Evolutionary conservation across 2,888 invertebrate species (phyloP).

Genomic region (Sinhomidia bicolor): DNA sequence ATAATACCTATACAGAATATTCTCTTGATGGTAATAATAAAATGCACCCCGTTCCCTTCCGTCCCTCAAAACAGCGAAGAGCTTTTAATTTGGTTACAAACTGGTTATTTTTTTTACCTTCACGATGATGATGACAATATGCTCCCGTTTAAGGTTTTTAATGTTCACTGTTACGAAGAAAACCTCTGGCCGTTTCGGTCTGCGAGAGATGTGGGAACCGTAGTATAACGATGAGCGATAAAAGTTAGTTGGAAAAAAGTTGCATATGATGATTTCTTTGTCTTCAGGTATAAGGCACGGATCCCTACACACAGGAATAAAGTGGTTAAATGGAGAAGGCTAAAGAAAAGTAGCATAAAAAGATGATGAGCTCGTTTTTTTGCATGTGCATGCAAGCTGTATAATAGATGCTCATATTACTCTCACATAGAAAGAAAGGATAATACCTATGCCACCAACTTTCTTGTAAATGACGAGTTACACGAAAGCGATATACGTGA

Average conservation of each 20-base stretch:
- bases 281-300: not conserved
- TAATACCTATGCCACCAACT: slow-evolving; percentile 20
- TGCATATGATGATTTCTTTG: slow-evolving; percentile 15
- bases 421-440: not conserved
- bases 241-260: slow-evolving; percentile 23
- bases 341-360: not conserved
- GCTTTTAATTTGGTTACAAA: not conserved
- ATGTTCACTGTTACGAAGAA: not conserved
- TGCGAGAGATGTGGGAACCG: not conserved
- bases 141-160: not conserved
- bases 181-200: not conserved
- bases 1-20: no score
- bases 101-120: not conserved
- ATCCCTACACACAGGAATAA: not conserved
- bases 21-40: not conserved
- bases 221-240: slow-evolving; percentile 32
- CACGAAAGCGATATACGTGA: not conserved
- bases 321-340: slow-evolving; percentile 25
- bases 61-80: not conserved
- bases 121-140: not conserved
- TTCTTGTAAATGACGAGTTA: slow-evolving; percentile 27
- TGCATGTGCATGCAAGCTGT: not conserved
- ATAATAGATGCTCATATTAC: not conserved
- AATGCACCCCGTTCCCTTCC: not conserved
- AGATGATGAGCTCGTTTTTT: slow-evolving; percentile 7